Conservation (phyloP, 2,113 vertebrate species). For the Vidua chalybeata region DNA sequence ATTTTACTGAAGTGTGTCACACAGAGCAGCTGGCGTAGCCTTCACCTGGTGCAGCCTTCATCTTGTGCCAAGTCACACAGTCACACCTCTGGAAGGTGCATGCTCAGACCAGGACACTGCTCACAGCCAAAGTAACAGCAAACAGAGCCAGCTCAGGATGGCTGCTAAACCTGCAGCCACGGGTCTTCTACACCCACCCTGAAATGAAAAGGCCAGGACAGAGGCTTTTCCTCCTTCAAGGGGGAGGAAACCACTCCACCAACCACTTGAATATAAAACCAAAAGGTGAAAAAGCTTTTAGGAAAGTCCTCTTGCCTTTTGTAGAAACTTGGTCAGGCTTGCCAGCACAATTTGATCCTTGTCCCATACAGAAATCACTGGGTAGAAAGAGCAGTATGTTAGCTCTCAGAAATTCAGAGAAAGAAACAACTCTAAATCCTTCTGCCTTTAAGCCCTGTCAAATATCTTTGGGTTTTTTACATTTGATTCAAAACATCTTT, state of each 20-base stretch:
- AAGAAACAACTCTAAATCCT: background rate
- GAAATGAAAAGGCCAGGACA: background rate
- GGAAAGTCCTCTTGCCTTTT: background rate
- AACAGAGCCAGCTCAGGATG: background rate
- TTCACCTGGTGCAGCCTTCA: background rate
- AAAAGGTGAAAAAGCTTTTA: background rate
- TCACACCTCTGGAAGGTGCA: background rate
- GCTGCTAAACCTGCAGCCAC: background rate
- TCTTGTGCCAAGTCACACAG: conserved; percentile 11
- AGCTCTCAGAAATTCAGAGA: background rate
- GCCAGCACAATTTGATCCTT: background rate
- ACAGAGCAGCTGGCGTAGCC: background rate
- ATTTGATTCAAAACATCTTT: background rate
- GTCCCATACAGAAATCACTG: background rate
- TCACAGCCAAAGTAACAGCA: background rate
- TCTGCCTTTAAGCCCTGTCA: background rate
- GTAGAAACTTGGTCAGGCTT: background rate
- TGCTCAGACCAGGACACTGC: background rate
- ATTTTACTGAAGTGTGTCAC: background rate
- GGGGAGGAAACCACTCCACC: background rate
- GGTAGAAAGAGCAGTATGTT: background rate
- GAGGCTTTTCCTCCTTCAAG: background rate
- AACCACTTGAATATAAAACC: background rate
- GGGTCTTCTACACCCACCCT: no score
- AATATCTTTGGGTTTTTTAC: background rate